These are phyloP conservation scores for Matsumyia berberina DNA, from an alignment of 2,888 invertebrate species.

Conservation along the genomic window DNA sequence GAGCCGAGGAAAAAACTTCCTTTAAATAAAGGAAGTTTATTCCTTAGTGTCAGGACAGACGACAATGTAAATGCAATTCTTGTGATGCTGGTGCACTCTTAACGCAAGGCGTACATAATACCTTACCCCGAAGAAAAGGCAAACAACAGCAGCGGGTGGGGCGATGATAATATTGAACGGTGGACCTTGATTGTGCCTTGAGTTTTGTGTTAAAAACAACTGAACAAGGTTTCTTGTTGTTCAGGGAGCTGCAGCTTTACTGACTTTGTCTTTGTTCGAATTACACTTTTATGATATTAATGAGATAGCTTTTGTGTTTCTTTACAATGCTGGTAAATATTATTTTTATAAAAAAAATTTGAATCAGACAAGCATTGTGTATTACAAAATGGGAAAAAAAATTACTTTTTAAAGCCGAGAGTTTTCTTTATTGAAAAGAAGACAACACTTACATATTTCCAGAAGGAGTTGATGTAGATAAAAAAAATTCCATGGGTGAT, in stretches of 20 bases:
- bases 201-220: neutral
- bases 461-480: too few species aligned
- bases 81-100: slow-evolving; percentile 7
- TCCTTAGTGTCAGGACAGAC: slow-evolving; percentile 8
- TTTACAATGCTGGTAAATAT: too few species aligned
- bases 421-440: too few species aligned
- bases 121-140: neutral
- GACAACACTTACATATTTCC: too few species aligned
- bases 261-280: neutral
- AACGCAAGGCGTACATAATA: too few species aligned
- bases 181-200: neutral
- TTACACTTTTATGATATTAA: neutral
- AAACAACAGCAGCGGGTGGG: neutral
- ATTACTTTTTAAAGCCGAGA: too few species aligned
- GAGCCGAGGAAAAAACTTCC: slow-evolving; percentile 1
- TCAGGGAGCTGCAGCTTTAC: neutral
- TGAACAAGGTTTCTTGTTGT: slow-evolving; percentile 2
- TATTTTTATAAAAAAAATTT: too few species aligned
- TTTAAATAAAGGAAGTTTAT: slow-evolving; percentile 9
- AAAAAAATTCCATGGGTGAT: too few species aligned
- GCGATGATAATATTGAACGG: neutral
- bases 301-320: neutral
- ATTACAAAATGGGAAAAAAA: too few species aligned
- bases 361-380: too few species aligned
- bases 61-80: slow-evolving; percentile 12